phyloP scores from a whole-genome alignment of 1,140 invertebrate genomes.

The Tetramorium simillimum region DNA sequence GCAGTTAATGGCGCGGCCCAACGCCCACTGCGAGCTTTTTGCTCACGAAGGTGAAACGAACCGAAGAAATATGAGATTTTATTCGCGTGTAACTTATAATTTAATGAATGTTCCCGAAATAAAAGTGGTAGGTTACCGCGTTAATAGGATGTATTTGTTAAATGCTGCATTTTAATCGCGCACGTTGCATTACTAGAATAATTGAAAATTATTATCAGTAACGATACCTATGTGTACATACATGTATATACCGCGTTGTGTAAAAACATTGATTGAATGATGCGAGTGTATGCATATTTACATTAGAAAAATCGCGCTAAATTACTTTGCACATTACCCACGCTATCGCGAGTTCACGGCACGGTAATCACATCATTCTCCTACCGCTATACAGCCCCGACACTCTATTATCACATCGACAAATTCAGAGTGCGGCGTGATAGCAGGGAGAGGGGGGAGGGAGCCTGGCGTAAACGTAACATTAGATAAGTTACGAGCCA shows the following conservation, averaged over 20 bases:
- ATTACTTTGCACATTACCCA: conserved; percentile 13
- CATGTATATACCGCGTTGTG: background rate
- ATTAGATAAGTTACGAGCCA: conserved; percentile 73
- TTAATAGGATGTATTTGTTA: conserved; percentile 66
- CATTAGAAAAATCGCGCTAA: background rate
- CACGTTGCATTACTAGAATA: conserved; percentile 37
- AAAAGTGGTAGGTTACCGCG: conserved; percentile 59
- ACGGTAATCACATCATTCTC: conserved; percentile 1
- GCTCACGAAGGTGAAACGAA: conserved; percentile 71
- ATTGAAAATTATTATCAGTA: conserved; percentile 4
- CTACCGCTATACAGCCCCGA: conserved; percentile 5
- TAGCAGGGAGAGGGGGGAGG: conserved; percentile 5
- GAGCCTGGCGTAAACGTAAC: conserved; percentile 68
- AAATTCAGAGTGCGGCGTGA: conserved; percentile 58
- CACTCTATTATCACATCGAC: conserved; percentile 74
- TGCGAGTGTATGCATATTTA: background rate
- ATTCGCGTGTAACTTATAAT: conserved; percentile 69
- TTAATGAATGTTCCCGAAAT: conserved; percentile 68
- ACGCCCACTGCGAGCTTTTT: conserved; percentile 77
- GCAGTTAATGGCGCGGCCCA: conserved; percentile 77
- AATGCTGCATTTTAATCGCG: conserved; percentile 53
- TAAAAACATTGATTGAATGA: conserved; percentile 2
- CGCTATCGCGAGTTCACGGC: background rate
- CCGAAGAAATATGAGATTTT: conserved; percentile 74
- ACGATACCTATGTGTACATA: background rate